Evolutionary conservation across 2,113 vertebrate genomes (phyloP), one percentile per base, ranked within the genome.

Genomic region (Dascyllus trimaculatus): DNA sequence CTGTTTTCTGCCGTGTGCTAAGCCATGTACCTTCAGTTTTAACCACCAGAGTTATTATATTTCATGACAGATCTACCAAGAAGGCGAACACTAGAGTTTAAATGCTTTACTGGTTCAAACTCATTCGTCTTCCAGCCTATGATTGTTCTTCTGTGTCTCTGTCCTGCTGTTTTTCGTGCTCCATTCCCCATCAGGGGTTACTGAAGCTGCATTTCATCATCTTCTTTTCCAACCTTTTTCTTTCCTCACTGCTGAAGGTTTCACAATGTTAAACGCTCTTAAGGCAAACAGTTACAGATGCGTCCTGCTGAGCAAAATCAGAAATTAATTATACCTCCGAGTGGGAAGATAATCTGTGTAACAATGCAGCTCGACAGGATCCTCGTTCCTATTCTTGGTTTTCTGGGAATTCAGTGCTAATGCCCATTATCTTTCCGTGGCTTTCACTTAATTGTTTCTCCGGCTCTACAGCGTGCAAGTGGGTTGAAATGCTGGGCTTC

Each of bases 401-500:
- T 32, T 29, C 32, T 7, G 26, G 9, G 0, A 46, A 21, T 22
- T 13, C 17, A 45, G 35, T 24, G 8, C 52, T 40, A 0, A 24
- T 45, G 29, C 13, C 19, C 13, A 29, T 17, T 24, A 17, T 3
- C 21, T 60, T 19, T 52, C 32, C 38, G 18, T 53, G 21, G 52
- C 19, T 8, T 59, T 75, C 26, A 58, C 45, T 66, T 56, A 22
- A 58, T 58, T 64, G 52, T 48, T 52, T 15, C 24, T 64, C 11
- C 18, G 1, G 71, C 8, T 70, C 40, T 67, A 25, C 57, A 24
- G 66, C 2, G 51, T 26, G 25, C 43, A 69, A 69, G 75, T 86
- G 75, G 84, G 57, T 59, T 75, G 66, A 82, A 71, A 70, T 82
- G 11, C 71, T 62, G 43, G 69, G 64, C 11, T 73, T 49, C 54